These are phyloP conservation scores for Anoplopoma fimbria DNA, from an alignment of 2,113 vertebrate species.

Conservation along the genomic window DNA sequence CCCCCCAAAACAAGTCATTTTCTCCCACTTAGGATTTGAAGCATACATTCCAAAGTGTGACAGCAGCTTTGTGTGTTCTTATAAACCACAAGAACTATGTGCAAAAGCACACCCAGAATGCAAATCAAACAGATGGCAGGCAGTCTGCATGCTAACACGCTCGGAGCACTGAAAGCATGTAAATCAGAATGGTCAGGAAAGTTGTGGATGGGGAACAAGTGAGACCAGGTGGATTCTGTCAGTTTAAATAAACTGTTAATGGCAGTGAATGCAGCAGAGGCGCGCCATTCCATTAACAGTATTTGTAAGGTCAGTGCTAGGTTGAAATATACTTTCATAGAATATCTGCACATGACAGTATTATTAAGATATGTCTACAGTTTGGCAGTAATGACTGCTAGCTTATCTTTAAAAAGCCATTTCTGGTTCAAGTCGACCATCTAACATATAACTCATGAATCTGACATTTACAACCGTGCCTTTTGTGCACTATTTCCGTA, in stretches of 20 bases:
- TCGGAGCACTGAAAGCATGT: neutral
- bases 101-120: neutral
- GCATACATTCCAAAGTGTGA: too few species aligned
- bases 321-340: neutral
- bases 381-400: too few species aligned
- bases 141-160: neutral
- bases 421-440: neutral
- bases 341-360: neutral
- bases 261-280: neutral
- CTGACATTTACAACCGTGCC: neutral
- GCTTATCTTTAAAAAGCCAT: neutral
- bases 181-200: slow-evolving; percentile 8
- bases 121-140: slow-evolving; percentile 12
- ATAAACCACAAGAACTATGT: slow-evolving; percentile 20
- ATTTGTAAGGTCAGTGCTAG: neutral
- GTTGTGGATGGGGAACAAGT: slow-evolving; percentile 10
- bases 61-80: neutral
- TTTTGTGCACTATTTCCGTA: neutral
- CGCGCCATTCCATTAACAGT: neutral
- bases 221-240: slow-evolving; percentile 26
- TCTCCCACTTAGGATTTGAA: too few species aligned
- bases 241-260: slow-evolving; percentile 7
- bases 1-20: too few species aligned
- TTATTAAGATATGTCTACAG: neutral
- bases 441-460: neutral